Evolutionary conservation across 2,888 invertebrate genomes (phyloP).

Genomic region (Mesoligia furuncula): DNA sequence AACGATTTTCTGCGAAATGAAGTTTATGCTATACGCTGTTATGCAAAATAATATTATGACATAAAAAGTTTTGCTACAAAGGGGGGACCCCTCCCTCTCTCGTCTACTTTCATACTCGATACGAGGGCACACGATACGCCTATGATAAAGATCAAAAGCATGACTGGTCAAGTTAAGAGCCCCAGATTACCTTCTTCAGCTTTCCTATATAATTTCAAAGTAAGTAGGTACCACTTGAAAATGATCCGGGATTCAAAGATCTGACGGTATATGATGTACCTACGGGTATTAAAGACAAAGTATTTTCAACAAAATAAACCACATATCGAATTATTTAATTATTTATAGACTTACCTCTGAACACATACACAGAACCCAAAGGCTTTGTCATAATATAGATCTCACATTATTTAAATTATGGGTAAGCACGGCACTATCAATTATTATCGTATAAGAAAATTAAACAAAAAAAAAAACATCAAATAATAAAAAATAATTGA

Average conservation of each 20-base stretch:
- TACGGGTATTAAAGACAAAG: background rate
- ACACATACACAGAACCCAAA: background rate
- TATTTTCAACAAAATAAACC: background rate
- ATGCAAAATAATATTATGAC: too few relatives aligned
- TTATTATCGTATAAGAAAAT: too few relatives aligned
- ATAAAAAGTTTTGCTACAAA: too few relatives aligned
- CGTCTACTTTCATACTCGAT: background rate
- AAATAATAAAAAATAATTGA: too few relatives aligned
- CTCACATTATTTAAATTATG: background rate
- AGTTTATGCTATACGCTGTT: too few relatives aligned
- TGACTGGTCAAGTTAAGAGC: conserved; percentile 14
- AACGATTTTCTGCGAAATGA: too few relatives aligned
- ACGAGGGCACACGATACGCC: background rate
- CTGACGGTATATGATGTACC: background rate
- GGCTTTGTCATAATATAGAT: background rate
- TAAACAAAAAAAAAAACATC: too few relatives aligned
- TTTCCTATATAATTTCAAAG: conserved; percentile 16
- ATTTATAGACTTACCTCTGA: background rate
- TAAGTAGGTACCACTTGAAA: conserved; percentile 15
- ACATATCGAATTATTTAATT: background rate
- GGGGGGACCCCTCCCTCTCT: too few relatives aligned
- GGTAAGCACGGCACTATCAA: too few relatives aligned
- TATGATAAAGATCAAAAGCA: background rate
- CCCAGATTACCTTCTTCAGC: conserved; percentile 22
- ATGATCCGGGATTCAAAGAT: conserved; percentile 6